These are phyloP conservation scores for Xenops minutus DNA, from an alignment of 2,797 vertebrate genomes.

Conservation along the genomic window DNA sequence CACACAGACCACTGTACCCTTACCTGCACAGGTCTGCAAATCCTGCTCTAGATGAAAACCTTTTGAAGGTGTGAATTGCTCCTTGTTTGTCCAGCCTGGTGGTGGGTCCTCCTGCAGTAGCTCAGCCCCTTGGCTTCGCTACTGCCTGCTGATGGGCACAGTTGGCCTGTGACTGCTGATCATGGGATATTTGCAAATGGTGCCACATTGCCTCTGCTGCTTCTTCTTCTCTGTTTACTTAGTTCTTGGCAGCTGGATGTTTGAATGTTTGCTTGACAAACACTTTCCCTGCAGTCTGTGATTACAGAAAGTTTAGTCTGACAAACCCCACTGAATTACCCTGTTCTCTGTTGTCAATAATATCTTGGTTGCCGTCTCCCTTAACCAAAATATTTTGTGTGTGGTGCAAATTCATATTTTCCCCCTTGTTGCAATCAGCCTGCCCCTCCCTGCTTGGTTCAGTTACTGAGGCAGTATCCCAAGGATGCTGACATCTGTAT, in stretches of 20 bases:
- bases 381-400: slow-evolving; percentile 51
- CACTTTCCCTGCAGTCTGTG: slow-evolving; percentile 40
- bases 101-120: not conserved
- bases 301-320: slow-evolving; percentile 48
- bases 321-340: slow-evolving; percentile 34
- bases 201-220: not conserved
- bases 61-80: not conserved
- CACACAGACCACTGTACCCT: not conserved
- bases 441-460: not conserved
- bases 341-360: slow-evolving; percentile 19
- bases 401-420: not conserved
- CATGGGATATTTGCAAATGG: not conserved
- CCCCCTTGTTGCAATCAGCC: not conserved
- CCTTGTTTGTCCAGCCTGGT: not conserved
- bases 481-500: slow-evolving; percentile 19
- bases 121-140: not conserved
- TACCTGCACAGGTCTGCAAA: not conserved
- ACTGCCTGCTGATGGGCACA: not conserved
- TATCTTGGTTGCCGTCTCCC: not conserved
- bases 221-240: slow-evolving; percentile 27
- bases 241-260: slow-evolving; percentile 13
- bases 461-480: not conserved
- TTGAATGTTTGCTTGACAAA: slow-evolving; percentile 56
- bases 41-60: not conserved
- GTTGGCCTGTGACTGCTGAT: not conserved